Evolutionary conservation across 2,113 vertebrate species (phyloP).

Genomic region (Semnopithecus entellus): DNA sequence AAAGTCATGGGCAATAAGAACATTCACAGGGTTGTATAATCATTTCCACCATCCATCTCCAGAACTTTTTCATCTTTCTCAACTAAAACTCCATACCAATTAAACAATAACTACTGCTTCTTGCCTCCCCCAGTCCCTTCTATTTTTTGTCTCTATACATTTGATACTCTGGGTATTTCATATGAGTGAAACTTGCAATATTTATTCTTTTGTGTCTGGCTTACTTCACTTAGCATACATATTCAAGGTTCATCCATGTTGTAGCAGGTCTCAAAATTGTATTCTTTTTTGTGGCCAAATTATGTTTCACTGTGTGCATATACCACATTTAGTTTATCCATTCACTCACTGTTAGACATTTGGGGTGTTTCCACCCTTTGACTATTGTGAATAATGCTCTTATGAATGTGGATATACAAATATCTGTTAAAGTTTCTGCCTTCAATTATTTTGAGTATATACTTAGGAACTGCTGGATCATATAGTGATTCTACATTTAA

Average conservation of each 20-base stretch:
- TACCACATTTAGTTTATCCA: not conserved
- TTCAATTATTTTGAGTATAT: not conserved
- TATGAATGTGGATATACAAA: not conserved
- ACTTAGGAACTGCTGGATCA: not conserved
- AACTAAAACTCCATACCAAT: not conserved
- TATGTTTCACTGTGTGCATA: not conserved
- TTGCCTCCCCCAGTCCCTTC: not conserved
- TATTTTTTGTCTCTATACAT: not conserved
- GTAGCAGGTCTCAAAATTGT: not conserved
- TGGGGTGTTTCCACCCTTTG: not conserved
- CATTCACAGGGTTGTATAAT: too few relatives aligned
- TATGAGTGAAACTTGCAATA: not conserved
- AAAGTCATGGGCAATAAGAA: too few relatives aligned
- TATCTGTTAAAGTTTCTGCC: not conserved
- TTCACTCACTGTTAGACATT: not conserved
- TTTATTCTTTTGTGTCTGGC: not conserved
- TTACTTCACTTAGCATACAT: not conserved
- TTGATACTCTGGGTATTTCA: not conserved
- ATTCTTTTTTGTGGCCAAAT: not conserved
- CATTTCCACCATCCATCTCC: too few relatives aligned
- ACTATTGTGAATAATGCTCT: not conserved
- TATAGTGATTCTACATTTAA: not conserved
- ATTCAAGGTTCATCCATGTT: not conserved
- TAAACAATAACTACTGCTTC: not conserved
- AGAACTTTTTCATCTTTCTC: too few relatives aligned